Evolutionary conservation across 2,888 invertebrate species (phyloP), one percentile per base, ranked within the genome.

Genomic region (Caenorhabditis doughertyi): DNA sequence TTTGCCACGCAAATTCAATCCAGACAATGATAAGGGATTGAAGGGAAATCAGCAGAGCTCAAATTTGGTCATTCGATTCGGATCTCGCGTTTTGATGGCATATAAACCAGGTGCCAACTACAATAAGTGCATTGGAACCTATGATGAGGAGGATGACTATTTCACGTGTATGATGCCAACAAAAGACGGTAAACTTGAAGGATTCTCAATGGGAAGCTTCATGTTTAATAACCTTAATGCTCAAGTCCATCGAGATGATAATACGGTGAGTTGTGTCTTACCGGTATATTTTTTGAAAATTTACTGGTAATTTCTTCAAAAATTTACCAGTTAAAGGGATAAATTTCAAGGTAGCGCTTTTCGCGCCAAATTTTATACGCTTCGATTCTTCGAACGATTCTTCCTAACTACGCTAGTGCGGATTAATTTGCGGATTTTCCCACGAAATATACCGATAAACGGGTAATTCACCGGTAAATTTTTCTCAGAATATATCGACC

Each of bases 121-220:
- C 23, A 35, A 70, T 9, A 79, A 79, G 27, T 79, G 79, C 58
- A 79, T 79, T 58, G 79, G 79, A 27, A 79, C 79, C 0, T 79
- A 79, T 27, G 79, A 79, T 23, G 21, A 13, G 3, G 70, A 70
- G 1, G 71, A 79, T 21, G 79, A 79, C 55, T 49, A 49, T 42
- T 71, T 79, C 60, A 67, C 71, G 1, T 79, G 72, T 32, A 62
- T 79, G 29, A 8, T 25, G 13, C 67, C 58, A 3, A 29, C 27
- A n/a, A 16, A 49, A 2, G 13, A 65, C n/a, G 55, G 55, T 16
- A 44, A 5, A 3, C 51, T 73, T 2, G 55, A 32, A 5, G 55
- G 32, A 44, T 42, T 44, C 55, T 29, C 53, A n/a, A 55, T 56
- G 39, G 11, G 7, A 44, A 25, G 32, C 5, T 73, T 73, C 56